Percentiles rank a stretch among this genome's conserved stretches.
Evolutionary conservation across 2,888 invertebrate species (phyloP).

Genomic region (Sphaerophoria taeniata): DNA sequence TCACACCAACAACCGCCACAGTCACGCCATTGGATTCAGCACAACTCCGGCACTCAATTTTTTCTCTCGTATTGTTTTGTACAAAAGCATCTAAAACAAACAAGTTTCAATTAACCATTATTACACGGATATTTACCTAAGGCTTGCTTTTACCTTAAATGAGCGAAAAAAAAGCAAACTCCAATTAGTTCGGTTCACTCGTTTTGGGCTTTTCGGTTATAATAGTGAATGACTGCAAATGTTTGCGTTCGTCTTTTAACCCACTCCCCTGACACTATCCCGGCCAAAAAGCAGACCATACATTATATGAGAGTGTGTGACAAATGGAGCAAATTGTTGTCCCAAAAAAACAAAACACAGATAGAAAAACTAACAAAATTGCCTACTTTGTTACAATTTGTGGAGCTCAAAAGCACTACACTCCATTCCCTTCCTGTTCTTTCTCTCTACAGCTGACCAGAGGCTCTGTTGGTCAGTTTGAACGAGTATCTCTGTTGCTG

Average conservation of each 20-base stretch:
- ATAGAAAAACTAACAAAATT: slow-evolving; percentile 15
- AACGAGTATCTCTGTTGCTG: not conserved
- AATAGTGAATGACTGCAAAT: slow-evolving; percentile 32
- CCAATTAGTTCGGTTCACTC: slow-evolving; percentile 55
- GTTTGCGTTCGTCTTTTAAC: slow-evolving; percentile 13
- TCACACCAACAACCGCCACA: slow-evolving; percentile 4
- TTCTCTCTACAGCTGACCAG: not conserved
- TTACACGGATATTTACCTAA: slow-evolving; percentile 41
- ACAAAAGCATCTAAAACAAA: slow-evolving; percentile 34
- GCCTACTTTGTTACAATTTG: not conserved
- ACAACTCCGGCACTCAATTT: slow-evolving; percentile 27
- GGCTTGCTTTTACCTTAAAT: slow-evolving; percentile 40
- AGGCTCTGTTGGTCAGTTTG: not conserved
- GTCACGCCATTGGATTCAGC: not conserved
- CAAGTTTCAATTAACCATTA: slow-evolving; percentile 57
- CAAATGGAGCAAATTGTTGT: slow-evolving; percentile 57
- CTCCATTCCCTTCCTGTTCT: no score
- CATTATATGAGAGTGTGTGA: slow-evolving; percentile 30
- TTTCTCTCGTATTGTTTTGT: not conserved
- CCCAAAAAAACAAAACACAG: slow-evolving; percentile 34
- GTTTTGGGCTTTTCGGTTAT: slow-evolving; percentile 23
- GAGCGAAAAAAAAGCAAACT: slow-evolving; percentile 52
- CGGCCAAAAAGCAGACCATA: not conserved
- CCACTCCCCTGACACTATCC: not conserved
- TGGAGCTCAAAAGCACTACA: slow-evolving; percentile 11